Percentiles rank a stretch among this genome's conserved stretches.
Evolutionary conservation across 2,888 invertebrate species (phyloP).

Genomic region (Agonopterix heracliana): DNA sequence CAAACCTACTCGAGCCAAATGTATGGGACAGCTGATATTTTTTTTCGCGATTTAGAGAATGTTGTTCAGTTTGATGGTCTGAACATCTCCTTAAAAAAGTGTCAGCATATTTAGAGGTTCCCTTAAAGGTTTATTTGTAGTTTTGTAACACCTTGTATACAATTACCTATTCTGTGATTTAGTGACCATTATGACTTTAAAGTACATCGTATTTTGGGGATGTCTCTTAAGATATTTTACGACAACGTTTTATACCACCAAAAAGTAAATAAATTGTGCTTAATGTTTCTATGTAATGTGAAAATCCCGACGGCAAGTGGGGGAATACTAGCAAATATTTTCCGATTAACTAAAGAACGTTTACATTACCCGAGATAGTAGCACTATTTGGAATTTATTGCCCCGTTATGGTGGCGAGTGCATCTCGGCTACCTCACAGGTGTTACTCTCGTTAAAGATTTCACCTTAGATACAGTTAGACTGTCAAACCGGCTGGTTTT

Average conservation of each 20-base stretch:
- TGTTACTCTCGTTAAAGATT: constrained; percentile 26
- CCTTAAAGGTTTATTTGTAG: no score
- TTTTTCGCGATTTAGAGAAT: no score
- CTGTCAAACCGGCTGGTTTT: no score
- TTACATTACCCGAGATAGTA: constrained; percentile 56
- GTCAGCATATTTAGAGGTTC: no score
- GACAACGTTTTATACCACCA: not conserved
- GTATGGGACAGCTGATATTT: no score
- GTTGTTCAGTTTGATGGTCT: no score
- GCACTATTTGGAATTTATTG: constrained; percentile 62
- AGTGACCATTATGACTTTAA: no score
- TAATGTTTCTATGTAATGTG: not conserved
- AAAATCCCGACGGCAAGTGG: constrained; percentile 5
- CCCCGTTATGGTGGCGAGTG: constrained; percentile 57
- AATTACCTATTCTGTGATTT: no score
- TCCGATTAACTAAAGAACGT: constrained; percentile 57
- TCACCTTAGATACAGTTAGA: constrained; percentile 4
- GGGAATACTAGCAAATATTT: constrained; percentile 42
- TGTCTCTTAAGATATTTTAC: not conserved
- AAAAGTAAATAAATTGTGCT: not conserved
- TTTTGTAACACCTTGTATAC: no score
- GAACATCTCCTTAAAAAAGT: no score
- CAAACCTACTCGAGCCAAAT: no score
- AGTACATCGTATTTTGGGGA: no score
- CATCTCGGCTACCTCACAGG: constrained; percentile 36